Conservation (phyloP, 2,888 invertebrate genomes). For the Teleogryllus oceanicus region DNA sequence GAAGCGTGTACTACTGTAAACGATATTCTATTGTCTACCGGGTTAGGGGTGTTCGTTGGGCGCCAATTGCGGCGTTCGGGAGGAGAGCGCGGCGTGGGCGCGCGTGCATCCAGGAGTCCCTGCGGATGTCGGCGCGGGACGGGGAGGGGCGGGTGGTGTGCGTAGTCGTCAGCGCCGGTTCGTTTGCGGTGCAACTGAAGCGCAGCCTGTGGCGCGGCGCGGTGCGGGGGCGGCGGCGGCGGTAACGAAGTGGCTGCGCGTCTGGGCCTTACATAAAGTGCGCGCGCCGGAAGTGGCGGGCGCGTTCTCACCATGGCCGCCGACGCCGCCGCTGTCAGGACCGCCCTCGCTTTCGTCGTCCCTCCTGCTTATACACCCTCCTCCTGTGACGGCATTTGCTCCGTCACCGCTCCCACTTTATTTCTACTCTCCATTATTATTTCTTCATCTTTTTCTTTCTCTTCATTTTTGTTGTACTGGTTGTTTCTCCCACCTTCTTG, state of each 20-base stretch:
- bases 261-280: background rate
- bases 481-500: too few species aligned
- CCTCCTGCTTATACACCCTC: background rate
- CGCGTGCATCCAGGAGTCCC: too few species aligned
- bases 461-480: too few species aligned
- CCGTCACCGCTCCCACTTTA: background rate
- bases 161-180: background rate
- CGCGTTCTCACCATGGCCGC: background rate
- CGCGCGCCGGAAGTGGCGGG: background rate
- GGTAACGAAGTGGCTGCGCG: background rate
- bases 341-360: background rate
- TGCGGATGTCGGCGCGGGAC: too few species aligned
- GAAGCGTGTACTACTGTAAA: too few species aligned
- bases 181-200: slow-evolving; percentile 2
- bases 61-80: too few species aligned
- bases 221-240: background rate
- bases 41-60: too few species aligned
- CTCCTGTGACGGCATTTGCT: background rate
- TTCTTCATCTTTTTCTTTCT: too few species aligned
- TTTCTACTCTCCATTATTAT: background rate
- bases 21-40: too few species aligned
- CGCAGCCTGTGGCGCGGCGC: background rate
- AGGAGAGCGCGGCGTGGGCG: too few species aligned
- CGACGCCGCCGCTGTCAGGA: background rate
- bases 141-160: background rate